Conservation (phyloP, 2,113 vertebrate species). For the Prolemur simus region DNA sequence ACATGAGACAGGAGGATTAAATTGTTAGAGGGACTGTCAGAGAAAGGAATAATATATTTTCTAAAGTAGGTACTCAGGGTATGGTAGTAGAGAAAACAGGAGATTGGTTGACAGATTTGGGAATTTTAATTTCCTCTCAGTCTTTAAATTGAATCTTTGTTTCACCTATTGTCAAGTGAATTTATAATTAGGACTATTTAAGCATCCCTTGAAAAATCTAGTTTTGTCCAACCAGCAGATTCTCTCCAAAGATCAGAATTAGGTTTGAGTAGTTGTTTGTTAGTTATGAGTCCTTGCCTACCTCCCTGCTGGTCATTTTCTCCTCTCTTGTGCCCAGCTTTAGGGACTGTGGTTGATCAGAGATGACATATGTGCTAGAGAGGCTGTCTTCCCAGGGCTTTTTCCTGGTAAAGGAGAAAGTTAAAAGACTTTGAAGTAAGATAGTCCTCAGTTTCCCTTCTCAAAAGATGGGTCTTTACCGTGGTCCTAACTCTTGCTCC, state of each 20-base stretch:
- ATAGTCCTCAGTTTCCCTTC: background rate
- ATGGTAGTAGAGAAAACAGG: background rate
- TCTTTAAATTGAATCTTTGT: constrained; percentile 36
- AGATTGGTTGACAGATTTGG: background rate
- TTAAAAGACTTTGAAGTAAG: background rate
- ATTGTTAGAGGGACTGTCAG: background rate
- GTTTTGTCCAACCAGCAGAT: constrained; percentile 7
- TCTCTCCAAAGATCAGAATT: background rate
- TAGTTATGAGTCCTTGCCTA: background rate
- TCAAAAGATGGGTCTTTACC: background rate
- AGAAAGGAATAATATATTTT: background rate
- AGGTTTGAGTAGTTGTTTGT: background rate
- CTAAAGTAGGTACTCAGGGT: background rate
- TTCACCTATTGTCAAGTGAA: constrained; percentile 9
- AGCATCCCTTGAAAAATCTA: background rate
- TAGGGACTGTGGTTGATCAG: background rate
- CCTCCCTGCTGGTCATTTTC: background rate
- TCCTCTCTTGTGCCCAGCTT: background rate
- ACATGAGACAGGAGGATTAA: background rate
- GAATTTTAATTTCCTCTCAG: background rate
- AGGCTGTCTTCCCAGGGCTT: background rate
- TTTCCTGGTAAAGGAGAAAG: background rate
- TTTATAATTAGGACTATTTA: constrained; percentile 14
- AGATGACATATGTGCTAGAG: background rate
- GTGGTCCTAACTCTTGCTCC: background rate